Conservation (phyloP, 1,140 invertebrate genomes). For the Drosophila asahinai region DNA sequence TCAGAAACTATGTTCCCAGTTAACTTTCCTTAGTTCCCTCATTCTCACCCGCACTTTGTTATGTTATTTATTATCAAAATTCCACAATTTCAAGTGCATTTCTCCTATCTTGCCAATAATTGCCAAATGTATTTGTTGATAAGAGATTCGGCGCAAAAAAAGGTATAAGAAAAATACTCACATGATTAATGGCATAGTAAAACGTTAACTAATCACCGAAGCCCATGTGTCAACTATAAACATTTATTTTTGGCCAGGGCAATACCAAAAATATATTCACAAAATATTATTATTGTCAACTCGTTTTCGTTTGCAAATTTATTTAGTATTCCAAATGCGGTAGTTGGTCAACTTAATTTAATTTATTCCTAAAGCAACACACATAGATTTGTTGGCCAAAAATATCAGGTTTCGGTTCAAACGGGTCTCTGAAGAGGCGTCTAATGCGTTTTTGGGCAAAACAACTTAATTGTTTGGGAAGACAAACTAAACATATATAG, state of each 20-base stretch:
- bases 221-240: constrained; percentile 27
- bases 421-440: constrained; percentile 40
- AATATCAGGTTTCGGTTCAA: constrained; percentile 51
- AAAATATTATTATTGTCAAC: constrained; percentile 41
- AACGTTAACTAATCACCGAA: constrained; percentile 48
- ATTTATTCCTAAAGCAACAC: constrained; percentile 58
- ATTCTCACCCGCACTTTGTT: constrained; percentile 3
- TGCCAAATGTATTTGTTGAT: constrained; percentile 64
- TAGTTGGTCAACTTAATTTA: constrained; percentile 30
- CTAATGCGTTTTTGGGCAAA: constrained; percentile 35
- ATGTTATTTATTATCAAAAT: constrained; percentile 36
- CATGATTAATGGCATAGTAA: constrained; percentile 41
- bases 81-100: constrained; percentile 57
- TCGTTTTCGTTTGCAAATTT: constrained; percentile 50
- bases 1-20: no score
- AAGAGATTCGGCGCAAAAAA: constrained; percentile 16
- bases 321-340: constrained; percentile 40
- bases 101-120: constrained; percentile 57
- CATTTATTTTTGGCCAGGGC: constrained; percentile 54
- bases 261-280: constrained; percentile 28
- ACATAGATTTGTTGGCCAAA: constrained; percentile 23
- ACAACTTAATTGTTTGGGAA: constrained; percentile 57
- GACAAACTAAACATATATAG: background rate
- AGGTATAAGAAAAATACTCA: constrained; percentile 12
- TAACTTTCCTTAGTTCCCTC: background rate